Evolutionary conservation across 1,140 invertebrate genomes (phyloP).

Genomic region (Akabosia matsudoensis): DNA sequence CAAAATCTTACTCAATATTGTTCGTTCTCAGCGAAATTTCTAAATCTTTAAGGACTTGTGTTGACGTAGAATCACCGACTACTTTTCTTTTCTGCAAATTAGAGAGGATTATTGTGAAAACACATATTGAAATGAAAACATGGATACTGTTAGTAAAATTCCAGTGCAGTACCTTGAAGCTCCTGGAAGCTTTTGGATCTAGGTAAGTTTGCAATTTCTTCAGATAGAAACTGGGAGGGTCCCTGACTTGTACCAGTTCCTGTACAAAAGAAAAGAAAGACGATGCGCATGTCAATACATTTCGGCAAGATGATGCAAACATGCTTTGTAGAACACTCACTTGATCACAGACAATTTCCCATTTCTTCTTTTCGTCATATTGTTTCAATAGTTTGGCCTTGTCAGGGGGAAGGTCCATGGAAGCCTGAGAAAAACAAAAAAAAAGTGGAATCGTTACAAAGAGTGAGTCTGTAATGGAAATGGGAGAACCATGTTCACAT

Average conservation of each 20-base stretch:
- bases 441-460: neutral
- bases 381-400: constrained; percentile 95
- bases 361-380: constrained; percentile 97
- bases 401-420: constrained; percentile 98
- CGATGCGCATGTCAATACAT: neutral
- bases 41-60: constrained; percentile 93
- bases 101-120: constrained; percentile 27
- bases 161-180: constrained; percentile 69
- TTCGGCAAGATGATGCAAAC: no score
- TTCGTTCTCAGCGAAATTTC: constrained; percentile 98
- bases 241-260: constrained; percentile 95
- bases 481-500: neutral
- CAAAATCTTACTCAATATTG: constrained; percentile 87
- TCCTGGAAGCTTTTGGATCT: constrained; percentile 90
- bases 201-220: constrained; percentile 89
- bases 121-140: neutral
- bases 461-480: neutral
- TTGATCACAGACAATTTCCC: constrained; percentile 99
- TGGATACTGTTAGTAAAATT: neutral
- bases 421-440: constrained; percentile 65
- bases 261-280: constrained; percentile 54
- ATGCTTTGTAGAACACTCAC: constrained; percentile 55
- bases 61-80: constrained; percentile 94
- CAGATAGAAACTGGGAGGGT: constrained; percentile 91
- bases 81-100: constrained; percentile 89